Evolutionary conservation across 2,113 vertebrate species (phyloP).

Genomic region (Cardinalis cardinalis): DNA sequence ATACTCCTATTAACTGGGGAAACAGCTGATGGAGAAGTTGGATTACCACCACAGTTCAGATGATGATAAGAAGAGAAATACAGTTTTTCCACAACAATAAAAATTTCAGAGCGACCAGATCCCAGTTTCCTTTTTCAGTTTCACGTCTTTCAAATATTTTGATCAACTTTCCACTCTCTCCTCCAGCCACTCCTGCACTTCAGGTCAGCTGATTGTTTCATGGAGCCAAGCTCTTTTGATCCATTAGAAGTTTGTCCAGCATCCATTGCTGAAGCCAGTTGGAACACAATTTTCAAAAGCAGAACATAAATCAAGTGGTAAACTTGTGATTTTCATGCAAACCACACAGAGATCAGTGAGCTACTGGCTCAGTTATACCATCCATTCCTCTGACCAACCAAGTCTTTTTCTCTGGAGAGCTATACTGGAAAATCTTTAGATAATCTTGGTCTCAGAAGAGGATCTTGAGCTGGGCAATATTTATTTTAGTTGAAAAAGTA

Average conservation of each 20-base stretch:
- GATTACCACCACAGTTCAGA: background rate
- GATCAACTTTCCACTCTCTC: background rate
- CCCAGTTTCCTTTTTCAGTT: background rate
- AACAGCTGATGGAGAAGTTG: background rate
- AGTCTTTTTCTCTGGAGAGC: background rate
- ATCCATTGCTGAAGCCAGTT: background rate
- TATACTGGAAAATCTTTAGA: background rate
- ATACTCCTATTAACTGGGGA: background rate
- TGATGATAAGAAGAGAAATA: background rate
- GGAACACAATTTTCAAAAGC: background rate
- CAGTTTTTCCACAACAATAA: background rate
- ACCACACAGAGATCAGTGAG: background rate
- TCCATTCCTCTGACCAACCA: background rate
- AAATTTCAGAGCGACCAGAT: background rate
- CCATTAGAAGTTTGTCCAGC: background rate
- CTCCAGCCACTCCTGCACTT: background rate
- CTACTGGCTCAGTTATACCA: background rate
- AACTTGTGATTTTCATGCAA: background rate
- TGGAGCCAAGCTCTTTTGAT: background rate
- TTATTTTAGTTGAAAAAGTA: conserved; percentile 22
- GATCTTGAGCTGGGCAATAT: background rate
- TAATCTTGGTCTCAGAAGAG: background rate
- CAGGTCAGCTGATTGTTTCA: background rate
- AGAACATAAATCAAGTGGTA: background rate
- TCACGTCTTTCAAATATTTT: background rate